phyloP scores from a whole-genome alignment of 2,113 vertebrate species.

The Burhinus bistriatus region DNA sequence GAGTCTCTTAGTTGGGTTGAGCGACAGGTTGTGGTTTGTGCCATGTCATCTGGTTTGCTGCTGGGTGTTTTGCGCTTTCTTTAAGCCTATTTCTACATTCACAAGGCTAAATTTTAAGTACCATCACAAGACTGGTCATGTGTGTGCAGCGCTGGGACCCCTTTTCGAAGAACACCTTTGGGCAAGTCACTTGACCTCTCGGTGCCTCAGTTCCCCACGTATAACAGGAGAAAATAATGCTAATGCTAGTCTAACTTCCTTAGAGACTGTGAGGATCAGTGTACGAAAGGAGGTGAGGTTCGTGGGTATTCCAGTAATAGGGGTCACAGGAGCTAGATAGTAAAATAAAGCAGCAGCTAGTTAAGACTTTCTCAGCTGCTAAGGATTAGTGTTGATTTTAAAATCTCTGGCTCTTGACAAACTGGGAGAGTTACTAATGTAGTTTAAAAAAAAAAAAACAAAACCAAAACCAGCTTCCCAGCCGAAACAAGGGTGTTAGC shows the following conservation, averaged over 20 bases:
- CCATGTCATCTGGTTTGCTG: not conserved
- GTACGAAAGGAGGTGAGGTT: not conserved
- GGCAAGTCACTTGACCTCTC: not conserved
- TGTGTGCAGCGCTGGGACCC: not conserved
- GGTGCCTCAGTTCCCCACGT: not conserved
- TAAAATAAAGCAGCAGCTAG: slow-evolving; percentile 24
- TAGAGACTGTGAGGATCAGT: not conserved
- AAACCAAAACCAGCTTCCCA: not conserved
- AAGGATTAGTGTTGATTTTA: slow-evolving; percentile 20
- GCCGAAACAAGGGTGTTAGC: slow-evolving; percentile 17
- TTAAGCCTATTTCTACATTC: not conserved
- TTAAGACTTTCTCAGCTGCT: slow-evolving; percentile 32
- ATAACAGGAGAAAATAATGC: not conserved
- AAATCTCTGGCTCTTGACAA: slow-evolving; percentile 43
- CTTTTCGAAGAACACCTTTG: not conserved
- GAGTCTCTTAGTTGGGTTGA: not conserved
- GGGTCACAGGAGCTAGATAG: not conserved
- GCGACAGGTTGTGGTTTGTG: not conserved
- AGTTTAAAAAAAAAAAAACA: not conserved
- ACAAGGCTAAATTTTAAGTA: not conserved
- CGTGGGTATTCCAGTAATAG: not conserved
- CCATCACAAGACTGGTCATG: not conserved
- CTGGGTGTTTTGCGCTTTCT: not conserved
- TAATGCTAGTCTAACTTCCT: not conserved
- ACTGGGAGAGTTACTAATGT: not conserved